Percentiles rank a stretch among this genome's conserved stretches.
These are phyloP conservation scores for Chrysomallon squamiferum DNA, from an alignment of 1,140 invertebrate genomes.

Conservation along the genomic window DNA sequence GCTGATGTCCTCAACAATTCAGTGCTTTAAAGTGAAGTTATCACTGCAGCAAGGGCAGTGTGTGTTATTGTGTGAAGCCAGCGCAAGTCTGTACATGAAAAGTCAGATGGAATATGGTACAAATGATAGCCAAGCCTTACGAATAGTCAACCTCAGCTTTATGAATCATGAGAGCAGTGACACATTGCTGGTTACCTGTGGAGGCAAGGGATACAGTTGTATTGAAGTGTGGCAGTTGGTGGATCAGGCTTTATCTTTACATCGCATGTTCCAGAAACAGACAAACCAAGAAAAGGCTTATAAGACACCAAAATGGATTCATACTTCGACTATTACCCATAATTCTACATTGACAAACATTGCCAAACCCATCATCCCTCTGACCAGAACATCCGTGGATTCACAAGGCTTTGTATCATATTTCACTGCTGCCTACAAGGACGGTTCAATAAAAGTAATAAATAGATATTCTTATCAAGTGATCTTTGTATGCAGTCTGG, in stretches of 20 bases:
- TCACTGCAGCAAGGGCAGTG: slow-evolving; percentile 62
- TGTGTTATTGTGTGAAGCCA: slow-evolving; percentile 74
- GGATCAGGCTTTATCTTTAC: slow-evolving; percentile 79
- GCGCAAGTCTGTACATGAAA: slow-evolving; percentile 82
- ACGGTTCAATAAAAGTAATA: slow-evolving; percentile 80
- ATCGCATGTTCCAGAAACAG: slow-evolving; percentile 74
- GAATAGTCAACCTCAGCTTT: slow-evolving; percentile 76
- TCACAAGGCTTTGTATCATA: slow-evolving; percentile 73
- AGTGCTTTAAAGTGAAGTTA: slow-evolving; percentile 75
- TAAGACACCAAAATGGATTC: slow-evolving; percentile 74
- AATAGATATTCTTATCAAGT: slow-evolving; percentile 78
- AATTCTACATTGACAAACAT: slow-evolving; percentile 47
- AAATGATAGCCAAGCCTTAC: slow-evolving; percentile 27
- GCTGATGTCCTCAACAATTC: slow-evolving; percentile 73
- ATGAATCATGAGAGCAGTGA: slow-evolving; percentile 82
- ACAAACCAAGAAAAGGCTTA: slow-evolving; percentile 63
- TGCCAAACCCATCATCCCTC: slow-evolving; percentile 54
- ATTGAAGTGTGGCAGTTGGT: slow-evolving; percentile 87
- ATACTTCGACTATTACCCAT: slow-evolving; percentile 64
- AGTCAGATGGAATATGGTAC: slow-evolving; percentile 64
- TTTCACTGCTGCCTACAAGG: slow-evolving; percentile 76
- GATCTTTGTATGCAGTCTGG: slow-evolving; percentile 31
- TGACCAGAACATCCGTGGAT: slow-evolving; percentile 66
- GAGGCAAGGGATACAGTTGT: slow-evolving; percentile 66
- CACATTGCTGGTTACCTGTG: slow-evolving; percentile 77